phyloP scores from a whole-genome alignment of 2,888 invertebrate genomes.

The Andrena bucephala region DNA sequence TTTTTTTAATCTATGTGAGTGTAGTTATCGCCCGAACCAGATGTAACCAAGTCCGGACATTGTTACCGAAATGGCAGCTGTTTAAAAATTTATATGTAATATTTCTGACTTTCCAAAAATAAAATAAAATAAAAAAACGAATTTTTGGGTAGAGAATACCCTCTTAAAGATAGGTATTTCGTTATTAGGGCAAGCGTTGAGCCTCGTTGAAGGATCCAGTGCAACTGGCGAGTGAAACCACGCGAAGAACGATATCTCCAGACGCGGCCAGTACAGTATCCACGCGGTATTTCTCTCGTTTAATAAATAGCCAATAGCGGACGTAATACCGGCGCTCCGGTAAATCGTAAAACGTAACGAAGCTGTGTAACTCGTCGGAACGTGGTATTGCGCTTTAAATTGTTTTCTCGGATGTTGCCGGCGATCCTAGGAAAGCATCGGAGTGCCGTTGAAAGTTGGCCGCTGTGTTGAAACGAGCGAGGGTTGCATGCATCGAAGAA shows the following conservation, averaged over 20 bases:
- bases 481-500: slow-evolving; percentile 19
- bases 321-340: slow-evolving; percentile 50
- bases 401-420: slow-evolving; percentile 40
- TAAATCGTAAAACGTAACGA: slow-evolving; percentile 62
- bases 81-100: no score
- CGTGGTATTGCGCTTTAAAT: slow-evolving; percentile 54
- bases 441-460: slow-evolving; percentile 25
- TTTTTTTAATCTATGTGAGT: no score
- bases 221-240: no score
- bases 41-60: no score
- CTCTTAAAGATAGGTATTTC: slow-evolving; percentile 27
- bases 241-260: no score
- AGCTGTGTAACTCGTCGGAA: slow-evolving; percentile 51
- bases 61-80: no score
- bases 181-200: slow-evolving; percentile 33
- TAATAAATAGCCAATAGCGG: slow-evolving; percentile 61
- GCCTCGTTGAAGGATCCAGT: background rate
- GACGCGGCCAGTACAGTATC: no score
- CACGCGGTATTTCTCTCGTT: slow-evolving; percentile 41
- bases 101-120: no score
- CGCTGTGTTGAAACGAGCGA: slow-evolving; percentile 24
- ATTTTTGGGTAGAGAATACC: no score
- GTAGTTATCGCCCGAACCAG: no score
- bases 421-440: slow-evolving; percentile 5
- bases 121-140: no score